phyloP scores from a whole-genome alignment of 2,797 vertebrate species.

The Alfaro cultratus region DNA sequence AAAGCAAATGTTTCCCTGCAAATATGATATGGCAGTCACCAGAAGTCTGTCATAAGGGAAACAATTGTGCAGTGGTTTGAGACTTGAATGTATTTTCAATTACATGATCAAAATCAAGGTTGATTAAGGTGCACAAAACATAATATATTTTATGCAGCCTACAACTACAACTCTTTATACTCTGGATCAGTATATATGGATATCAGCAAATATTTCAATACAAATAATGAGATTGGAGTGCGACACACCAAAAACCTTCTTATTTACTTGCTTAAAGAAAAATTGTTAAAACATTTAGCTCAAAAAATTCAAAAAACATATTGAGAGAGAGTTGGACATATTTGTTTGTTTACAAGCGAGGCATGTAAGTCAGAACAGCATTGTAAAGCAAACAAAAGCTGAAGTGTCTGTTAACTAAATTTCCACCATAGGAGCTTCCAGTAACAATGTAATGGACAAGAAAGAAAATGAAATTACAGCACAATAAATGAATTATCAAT shows the following conservation, averaged over 20 bases:
- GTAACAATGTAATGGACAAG: conserved; percentile 75
- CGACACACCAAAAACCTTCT: conserved; percentile 1
- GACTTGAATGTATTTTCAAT: conserved; percentile 6
- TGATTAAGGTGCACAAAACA: background rate
- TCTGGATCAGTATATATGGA: background rate
- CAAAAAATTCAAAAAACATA: conserved; percentile 41
- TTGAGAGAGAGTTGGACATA: conserved; percentile 29
- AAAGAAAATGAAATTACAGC: conserved; percentile 82
- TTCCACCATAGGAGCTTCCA: conserved; percentile 67
- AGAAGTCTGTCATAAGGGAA: conserved; percentile 29
- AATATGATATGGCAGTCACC: conserved; percentile 29
- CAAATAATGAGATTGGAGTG: background rate
- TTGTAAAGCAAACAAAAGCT: conserved; percentile 38
- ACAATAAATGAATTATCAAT: conserved; percentile 83
- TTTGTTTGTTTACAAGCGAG: conserved; percentile 22
- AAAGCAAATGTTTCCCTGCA: conserved; percentile 36
- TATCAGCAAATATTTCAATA: background rate
- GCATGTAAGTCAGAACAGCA: conserved; percentile 23
- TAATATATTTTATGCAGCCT: conserved; percentile 23
- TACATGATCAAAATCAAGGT: background rate
- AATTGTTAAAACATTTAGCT: conserved; percentile 37
- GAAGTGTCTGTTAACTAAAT: conserved; percentile 66
- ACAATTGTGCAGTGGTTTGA: background rate
- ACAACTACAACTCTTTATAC: conserved; percentile 20
- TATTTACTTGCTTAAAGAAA: conserved; percentile 19